A percentile compares a stretch with the other conserved stretches of the same genome.
These are phyloP conservation scores for Hirtodrosophila confusa DNA, from an alignment of 2,888 invertebrate genomes.

Conservation along the genomic window DNA sequence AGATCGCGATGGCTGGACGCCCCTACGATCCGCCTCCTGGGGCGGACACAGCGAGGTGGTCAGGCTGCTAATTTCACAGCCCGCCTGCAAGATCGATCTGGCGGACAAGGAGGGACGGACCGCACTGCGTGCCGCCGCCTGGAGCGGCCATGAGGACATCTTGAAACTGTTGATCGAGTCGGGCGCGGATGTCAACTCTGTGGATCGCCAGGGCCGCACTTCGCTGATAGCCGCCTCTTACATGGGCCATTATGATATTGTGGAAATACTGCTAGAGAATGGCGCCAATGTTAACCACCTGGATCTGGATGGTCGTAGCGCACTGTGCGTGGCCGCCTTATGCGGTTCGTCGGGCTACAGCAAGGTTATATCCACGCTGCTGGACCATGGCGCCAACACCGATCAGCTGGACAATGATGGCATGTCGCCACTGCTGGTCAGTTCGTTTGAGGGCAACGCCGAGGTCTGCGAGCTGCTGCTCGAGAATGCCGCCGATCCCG, in stretches of 20 bases:
- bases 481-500: constrained; percentile 96
- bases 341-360: constrained; percentile 91
- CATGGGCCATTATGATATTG: constrained; percentile 97
- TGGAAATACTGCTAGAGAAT: constrained; percentile 91
- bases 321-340: constrained; percentile 93
- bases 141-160: constrained; percentile 96
- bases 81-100: constrained; percentile 92
- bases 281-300: constrained; percentile 94
- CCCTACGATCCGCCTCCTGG: constrained; percentile 96
- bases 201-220: constrained; percentile 95
- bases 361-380: constrained; percentile 88
- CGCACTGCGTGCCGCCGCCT: constrained; percentile 94
- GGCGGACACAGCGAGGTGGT: constrained; percentile 96
- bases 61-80: constrained; percentile 90
- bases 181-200: constrained; percentile 91
- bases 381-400: constrained; percentile 93
- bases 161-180: constrained; percentile 90
- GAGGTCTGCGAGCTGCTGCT: constrained; percentile 95
- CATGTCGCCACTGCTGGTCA: constrained; percentile 94
- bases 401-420: constrained; percentile 93
- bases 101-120: constrained; percentile 95
- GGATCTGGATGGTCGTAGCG: constrained; percentile 94
- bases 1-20: constrained; percentile 95
- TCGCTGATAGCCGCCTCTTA: constrained; percentile 97
- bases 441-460: constrained; percentile 96